Evolutionary conservation across 2,797 vertebrate genomes (phyloP).

Genomic region (Ataeniobius toweri): DNA sequence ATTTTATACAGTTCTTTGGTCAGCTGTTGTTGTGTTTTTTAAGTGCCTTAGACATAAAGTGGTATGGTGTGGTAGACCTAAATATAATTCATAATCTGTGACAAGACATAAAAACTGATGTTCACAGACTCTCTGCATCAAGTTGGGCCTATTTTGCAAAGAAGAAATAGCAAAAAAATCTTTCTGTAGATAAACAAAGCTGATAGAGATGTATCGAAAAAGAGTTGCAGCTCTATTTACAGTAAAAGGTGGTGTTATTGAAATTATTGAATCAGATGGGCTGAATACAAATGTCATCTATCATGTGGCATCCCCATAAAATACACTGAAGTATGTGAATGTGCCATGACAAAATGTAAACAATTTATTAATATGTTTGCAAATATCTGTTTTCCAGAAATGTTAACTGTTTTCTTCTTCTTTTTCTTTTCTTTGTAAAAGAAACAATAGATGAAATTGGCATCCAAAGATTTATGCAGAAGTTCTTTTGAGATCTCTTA

Average conservation of each 20-base stretch:
- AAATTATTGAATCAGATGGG: background rate
- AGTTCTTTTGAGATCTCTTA: slow-evolving; percentile 7
- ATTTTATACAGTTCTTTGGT: too few relatives aligned
- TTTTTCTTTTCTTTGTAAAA: background rate
- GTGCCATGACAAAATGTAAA: background rate
- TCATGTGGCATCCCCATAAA: background rate
- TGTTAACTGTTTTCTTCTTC: background rate
- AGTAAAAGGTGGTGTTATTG: background rate
- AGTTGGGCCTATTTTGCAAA: background rate
- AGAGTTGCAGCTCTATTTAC: background rate
- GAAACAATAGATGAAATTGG: background rate
- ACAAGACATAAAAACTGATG: background rate
- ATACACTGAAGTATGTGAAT: background rate
- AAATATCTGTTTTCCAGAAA: background rate
- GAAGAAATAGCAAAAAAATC: background rate
- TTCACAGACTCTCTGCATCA: background rate
- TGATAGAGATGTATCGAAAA: background rate
- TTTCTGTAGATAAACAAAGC: background rate
- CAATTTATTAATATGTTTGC: background rate
- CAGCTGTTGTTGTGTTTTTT: too few relatives aligned
- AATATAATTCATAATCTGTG: background rate
- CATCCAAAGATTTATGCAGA: background rate
- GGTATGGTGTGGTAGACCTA: background rate
- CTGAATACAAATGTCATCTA: background rate
- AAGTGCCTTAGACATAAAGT: too few relatives aligned